phyloP scores from a whole-genome alignment of 2,797 vertebrate species.

The Danio albolineatus region DNA sequence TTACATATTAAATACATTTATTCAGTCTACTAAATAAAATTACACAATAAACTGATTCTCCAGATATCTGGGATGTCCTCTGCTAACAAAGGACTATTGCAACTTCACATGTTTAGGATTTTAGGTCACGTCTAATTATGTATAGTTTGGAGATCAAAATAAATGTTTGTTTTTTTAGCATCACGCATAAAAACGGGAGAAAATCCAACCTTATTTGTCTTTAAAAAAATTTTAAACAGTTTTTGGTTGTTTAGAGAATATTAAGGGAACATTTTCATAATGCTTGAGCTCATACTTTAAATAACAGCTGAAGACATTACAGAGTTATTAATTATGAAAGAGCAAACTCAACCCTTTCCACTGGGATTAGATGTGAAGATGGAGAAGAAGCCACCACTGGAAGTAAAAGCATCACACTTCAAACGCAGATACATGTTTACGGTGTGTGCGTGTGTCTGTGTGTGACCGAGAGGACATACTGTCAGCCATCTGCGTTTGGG shows the following conservation, averaged over 20 bases:
- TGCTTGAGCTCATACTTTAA: not conserved
- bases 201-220: too few species aligned
- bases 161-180: not conserved
- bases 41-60: too few species aligned
- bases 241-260: too few species aligned
- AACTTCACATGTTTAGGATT: not conserved
- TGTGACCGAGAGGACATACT: conserved; percentile 20
- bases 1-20: too few species aligned
- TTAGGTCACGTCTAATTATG: not conserved
- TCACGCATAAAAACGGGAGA: too few species aligned
- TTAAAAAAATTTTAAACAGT: too few species aligned
- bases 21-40: too few species aligned
- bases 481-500: conserved; percentile 38
- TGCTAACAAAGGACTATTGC: not conserved
- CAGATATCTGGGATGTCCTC: not conserved
- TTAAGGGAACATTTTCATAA: too few species aligned
- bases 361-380: not conserved
- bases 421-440: not conserved
- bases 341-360: not conserved
- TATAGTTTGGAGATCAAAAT: not conserved
- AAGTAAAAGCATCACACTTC: conserved; percentile 9
- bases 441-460: conserved; percentile 13
- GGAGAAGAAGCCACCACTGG: not conserved
- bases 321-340: not conserved
- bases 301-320: not conserved